Evolutionary conservation across 2,113 vertebrate species (phyloP), one percentile per base, ranked within the genome.

Genomic region (Herpetotheres cachinnans): DNA sequence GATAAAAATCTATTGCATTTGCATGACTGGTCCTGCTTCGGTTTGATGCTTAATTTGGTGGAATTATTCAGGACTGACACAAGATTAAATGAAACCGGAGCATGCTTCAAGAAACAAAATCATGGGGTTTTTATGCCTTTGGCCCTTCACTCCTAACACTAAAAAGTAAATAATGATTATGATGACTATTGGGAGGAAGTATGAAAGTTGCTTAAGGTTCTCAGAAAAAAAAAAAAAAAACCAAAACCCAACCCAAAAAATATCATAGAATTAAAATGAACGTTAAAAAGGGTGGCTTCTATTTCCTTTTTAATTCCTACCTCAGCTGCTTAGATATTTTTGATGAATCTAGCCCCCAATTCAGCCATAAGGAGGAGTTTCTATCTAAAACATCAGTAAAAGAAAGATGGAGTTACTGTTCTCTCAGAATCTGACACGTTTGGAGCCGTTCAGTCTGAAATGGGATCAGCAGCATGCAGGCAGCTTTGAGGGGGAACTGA

Each of bases 391-490:
- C 13, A 40, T 18, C 59, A 78, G 55, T 4, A 2, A n/a, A 73
- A 65, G 7, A 30, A 90, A 44, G 36, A 42, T 13, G 40, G 52
- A 65, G 17, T 15, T 55, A 7, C 1, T 38, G n/a, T 14, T 56
- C 12, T 67, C 65, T 46, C 16, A 24, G 36, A 36, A 18, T 47
- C 62, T 46, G 76, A 9, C 2, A 4, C 1, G 7, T 27, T 74
- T 78, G 26, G 72, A 71, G 34, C 6, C 1, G 1, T 25, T 76
- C 1, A 1, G 26, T 86, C 46, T 76, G 56, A 29, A 69, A 56
- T 80, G 90, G 69, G 65, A 50, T n/a, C 34, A 72, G 81, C 55
- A 94, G 42, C 91, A 79, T 91, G 78, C 81, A 93, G 73, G 56
- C 32, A 95, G 52, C 61, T 82, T 42, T 1, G 8, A 63, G 50